Base-by-base conservation (phyloP, 2,113 vertebrate genomes). In the Orycteropus afer region DNA sequence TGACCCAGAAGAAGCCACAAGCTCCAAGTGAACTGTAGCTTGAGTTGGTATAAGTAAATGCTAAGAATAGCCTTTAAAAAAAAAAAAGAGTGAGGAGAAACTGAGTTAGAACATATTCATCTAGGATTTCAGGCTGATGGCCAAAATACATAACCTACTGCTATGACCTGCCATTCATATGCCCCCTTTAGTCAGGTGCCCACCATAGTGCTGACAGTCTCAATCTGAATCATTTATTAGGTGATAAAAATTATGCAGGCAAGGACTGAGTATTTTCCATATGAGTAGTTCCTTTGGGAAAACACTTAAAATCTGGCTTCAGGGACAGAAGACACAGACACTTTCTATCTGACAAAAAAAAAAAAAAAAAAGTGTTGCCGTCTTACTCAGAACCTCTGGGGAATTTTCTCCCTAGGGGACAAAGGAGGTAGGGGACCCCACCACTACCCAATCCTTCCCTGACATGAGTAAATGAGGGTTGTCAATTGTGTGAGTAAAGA, bases 281-380 rank as follows among this genome's bases (percentile, higher is more conserved):
- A 88, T 17, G 49, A 93, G 55, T 57, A 53, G 9, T 67, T 90
- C 81, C 69, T 90, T 51, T 49, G 81, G 83, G 84, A 67, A 91
- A 94, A 91, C 67, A 89, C 83, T 82, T 61, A 61, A 89, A 94
- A 73, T 86, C n/a, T 81, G 87, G 93, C 92, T 84, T 91, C 79
- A 88, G 90, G 79, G 90, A 86, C 65, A 55, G 42, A 95, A 86
- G 81, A 93, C 32, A 11, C 63, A 90, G 81, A 94, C 45, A 85
- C 40, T 91, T 81, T 53, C n/a, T 63, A 25, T 40, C 84, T 87
- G 84, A 95, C 59, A 85, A 89, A 29, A 95, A 96, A 93, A 86
- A 20, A 86, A 20, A 37, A 40, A 91, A 53, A n/a, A 89, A 40
- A 15, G 14, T 79, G 69, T 10, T 89, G 40, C 74, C 78, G 81